Evolutionary conservation across 2,888 invertebrate genomes (phyloP), one percentile per base, ranked within the genome.

Genomic region (Dasysyrphus tricinctus): DNA sequence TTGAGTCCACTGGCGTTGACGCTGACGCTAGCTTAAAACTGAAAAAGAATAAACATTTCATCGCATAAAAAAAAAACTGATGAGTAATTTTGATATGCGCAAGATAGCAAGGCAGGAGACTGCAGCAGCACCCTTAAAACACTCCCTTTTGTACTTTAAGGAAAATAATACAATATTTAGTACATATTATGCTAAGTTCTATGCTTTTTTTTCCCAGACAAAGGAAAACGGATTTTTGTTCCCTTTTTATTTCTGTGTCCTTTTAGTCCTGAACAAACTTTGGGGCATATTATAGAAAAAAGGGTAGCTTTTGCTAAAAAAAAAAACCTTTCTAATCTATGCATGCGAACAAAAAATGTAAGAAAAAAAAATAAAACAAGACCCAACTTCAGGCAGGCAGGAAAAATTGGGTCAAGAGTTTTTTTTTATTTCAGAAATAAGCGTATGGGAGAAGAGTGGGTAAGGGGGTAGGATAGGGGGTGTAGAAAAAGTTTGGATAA

Each of bases 401-500:
- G 65, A 47, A 51, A 86, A 86, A 54, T 37, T 86, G 82, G 82
- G 82, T 86, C 86, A 86, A 86, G 78, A 75, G 69, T 82, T 86
- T 79, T 51, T 73, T 37, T 16, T 57, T 24, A 24, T 24, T 47
- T 65, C 16, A 78, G 51, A 86, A 75, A 70, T 75, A 78, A 72
- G 78, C 56, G 51, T 67, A 14, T 11, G 34, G n/a, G 8, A 1
- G 34, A 29, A 24, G n/a, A n/a, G n/a, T n/a, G n/a, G 24, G 24
- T 3, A 24, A 24, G 24, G 51, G 49, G 12, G 37, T 37, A 9
- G 37, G 37, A 9, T 37, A 14, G 42, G 42, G 42, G 24, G 3
- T 54, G 32, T 39, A 42, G 39, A 39, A 24, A n/a, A 39, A 61
- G 39, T 59, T 59, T 39, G 12, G 61, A 42, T 61, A 61, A 42